Percentiles rank a stretch among this genome's conserved stretches.
phyloP scores from a whole-genome alignment of 2,797 vertebrate species.

The Parotocinclus haroldoi region DNA sequence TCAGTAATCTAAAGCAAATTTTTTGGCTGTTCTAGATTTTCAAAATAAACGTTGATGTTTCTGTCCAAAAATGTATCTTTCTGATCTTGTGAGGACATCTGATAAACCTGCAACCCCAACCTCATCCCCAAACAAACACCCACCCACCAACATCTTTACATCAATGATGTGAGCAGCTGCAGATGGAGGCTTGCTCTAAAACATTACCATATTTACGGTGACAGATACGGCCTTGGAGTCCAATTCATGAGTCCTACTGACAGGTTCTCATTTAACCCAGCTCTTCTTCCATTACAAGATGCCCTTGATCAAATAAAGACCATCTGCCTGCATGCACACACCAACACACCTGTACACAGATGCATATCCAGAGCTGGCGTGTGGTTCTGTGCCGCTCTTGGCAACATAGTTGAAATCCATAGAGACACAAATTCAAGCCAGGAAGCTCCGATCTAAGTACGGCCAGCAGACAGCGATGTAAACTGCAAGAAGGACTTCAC shows the following conservation, averaged over 20 bases:
- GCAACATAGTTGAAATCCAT: not conserved
- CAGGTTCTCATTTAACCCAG: conserved; percentile 56
- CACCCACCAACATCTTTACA: conserved; percentile 6
- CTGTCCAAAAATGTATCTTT: too few species aligned
- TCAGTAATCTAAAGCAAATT: too few species aligned
- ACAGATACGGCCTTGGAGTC: conserved; percentile 43
- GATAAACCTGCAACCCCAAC: too few species aligned
- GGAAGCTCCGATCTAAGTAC: too few species aligned
- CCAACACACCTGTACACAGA: conserved; percentile 16
- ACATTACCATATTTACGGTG: conserved; percentile 55
- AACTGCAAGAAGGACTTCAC: too few species aligned
- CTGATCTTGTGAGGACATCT: too few species aligned
- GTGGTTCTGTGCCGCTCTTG: not conserved
- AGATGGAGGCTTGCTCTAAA: conserved; percentile 49
- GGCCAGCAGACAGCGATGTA: too few species aligned
- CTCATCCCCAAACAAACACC: too few species aligned
- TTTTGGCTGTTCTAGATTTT: too few species aligned
- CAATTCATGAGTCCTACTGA: conserved; percentile 55
- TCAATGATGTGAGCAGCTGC: conserved; percentile 23
- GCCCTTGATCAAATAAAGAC: conserved; percentile 64
- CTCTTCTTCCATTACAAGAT: conserved; percentile 56
- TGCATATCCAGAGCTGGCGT: conserved; percentile 34
- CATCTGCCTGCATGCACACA: conserved; percentile 61
- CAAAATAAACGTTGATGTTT: too few species aligned
- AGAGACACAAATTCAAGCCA: too few species aligned